Percentiles rank a stretch among this genome's conserved stretches.
Conservation (phyloP, 1,140 invertebrate genomes). For the Batillaria attramentaria region DNA sequence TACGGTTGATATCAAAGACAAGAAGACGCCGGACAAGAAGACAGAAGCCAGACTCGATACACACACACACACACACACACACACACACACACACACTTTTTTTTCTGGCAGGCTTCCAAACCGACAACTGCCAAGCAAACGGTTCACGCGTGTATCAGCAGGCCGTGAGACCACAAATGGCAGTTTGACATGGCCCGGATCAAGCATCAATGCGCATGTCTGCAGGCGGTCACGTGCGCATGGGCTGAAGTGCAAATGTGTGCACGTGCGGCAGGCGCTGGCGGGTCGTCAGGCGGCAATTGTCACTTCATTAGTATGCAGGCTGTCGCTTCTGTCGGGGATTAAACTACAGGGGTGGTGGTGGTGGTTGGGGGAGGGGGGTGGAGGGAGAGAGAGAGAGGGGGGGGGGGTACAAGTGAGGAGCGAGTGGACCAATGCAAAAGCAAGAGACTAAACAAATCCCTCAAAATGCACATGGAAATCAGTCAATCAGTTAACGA, state of each 20-base stretch:
- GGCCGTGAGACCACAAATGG: background rate
- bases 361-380: background rate
- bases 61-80: background rate
- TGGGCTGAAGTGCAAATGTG: conserved; percentile 26
- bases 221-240: conserved; percentile 5
- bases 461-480: too few relatives aligned
- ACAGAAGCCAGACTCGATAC: background rate
- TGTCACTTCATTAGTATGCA: conserved; percentile 26
- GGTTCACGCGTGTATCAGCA: background rate
- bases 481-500: too few relatives aligned
- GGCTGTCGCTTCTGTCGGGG: background rate
- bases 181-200: background rate
- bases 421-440: background rate
- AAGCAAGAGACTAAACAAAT: background rate
- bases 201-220: background rate
- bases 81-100: conserved; percentile 5
- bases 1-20: background rate
- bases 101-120: background rate
- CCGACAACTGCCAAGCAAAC: background rate
- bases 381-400: background rate
- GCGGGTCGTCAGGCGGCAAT: conserved; percentile 8
- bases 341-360: background rate
- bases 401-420: background rate
- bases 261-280: background rate
- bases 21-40: too few relatives aligned